Evolutionary conservation across 2,113 vertebrate species (phyloP).

Genomic region (Gobius niger): DNA sequence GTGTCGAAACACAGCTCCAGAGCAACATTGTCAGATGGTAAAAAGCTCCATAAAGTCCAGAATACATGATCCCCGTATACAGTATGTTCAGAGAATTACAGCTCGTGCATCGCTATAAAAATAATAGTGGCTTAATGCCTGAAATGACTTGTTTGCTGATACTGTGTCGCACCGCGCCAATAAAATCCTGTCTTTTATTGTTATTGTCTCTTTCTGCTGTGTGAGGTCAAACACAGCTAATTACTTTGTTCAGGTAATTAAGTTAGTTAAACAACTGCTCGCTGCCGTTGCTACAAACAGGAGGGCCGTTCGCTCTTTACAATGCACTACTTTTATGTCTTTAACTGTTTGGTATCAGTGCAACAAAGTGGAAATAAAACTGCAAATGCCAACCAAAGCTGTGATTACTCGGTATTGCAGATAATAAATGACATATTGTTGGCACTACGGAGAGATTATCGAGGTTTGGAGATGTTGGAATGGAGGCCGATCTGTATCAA

Average conservation of each 20-base stretch:
- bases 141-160: not conserved
- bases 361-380: not conserved
- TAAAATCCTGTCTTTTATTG: not conserved
- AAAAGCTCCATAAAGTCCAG: too few species aligned
- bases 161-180: not conserved
- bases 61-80: too few species aligned
- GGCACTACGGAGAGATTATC: too few species aligned
- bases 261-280: not conserved
- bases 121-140: not conserved
- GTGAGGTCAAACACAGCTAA: not conserved
- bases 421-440: too few species aligned
- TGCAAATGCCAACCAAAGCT: not conserved
- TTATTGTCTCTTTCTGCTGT: not conserved
- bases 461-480: too few species aligned
- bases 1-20: too few species aligned
- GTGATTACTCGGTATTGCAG: too few species aligned
- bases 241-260: slow-evolving; percentile 1
- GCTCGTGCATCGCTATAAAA: too few species aligned
- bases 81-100: too few species aligned
- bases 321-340: not conserved
- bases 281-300: not conserved
- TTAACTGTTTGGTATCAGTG: not conserved
- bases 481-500: too few species aligned
- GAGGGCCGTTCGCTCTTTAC: not conserved
- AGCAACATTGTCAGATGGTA: too few species aligned